These are phyloP conservation scores for Erpobdella octoculata DNA, from an alignment of 2,888 invertebrate species.

Conservation along the genomic window DNA sequence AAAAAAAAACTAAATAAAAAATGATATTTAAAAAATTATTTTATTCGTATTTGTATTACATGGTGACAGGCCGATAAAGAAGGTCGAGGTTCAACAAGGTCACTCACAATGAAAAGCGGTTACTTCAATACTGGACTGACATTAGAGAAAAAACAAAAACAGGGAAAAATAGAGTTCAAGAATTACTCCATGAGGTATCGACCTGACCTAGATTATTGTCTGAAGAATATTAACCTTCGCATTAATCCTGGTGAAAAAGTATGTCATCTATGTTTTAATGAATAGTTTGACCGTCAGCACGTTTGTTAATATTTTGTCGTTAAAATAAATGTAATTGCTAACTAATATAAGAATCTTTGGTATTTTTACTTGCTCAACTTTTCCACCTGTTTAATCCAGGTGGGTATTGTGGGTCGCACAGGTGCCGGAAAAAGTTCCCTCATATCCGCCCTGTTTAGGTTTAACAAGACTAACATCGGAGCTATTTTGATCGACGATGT, in stretches of 20 bases:
- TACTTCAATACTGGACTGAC: no score
- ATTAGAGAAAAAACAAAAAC: no score
- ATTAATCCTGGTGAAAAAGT: constrained; percentile 46
- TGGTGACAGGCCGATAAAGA: no score
- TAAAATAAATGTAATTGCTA: neutral
- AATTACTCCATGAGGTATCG: constrained; percentile 39
- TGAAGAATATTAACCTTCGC: constrained; percentile 32
- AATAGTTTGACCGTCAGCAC: neutral
- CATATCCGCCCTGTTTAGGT: constrained; percentile 35
- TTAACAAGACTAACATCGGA: constrained; percentile 33
- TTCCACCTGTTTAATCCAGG: no score
- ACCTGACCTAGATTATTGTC: constrained; percentile 57
- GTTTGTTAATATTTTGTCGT: neutral
- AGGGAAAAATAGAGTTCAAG: constrained; percentile 44
- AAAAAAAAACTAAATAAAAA: no score
- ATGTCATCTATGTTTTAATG: constrained; percentile 1
- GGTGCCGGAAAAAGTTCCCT: constrained; percentile 37
- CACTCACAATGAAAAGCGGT: neutral
- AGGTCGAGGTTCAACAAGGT: neutral
- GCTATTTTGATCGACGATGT: constrained; percentile 34
- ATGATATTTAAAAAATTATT: no score
- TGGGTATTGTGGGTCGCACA: constrained; percentile 37
- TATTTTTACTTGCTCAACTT: no score
- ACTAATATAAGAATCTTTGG: neutral
- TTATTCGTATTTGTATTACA: no score